These are phyloP conservation scores for Parambassis ranga DNA, from an alignment of 2,797 vertebrate genomes.

Conservation along the genomic window DNA sequence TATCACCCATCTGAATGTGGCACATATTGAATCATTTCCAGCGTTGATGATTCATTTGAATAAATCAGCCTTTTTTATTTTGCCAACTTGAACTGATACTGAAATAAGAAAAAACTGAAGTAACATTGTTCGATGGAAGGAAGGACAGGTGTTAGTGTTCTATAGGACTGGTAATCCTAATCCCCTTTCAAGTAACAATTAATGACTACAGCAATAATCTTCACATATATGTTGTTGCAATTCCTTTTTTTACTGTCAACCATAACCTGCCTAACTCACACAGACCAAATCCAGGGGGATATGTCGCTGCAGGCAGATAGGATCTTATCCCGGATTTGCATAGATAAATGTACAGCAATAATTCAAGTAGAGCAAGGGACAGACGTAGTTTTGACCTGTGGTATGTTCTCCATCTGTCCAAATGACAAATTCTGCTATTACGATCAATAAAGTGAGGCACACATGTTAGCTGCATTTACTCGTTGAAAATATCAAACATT, in stretches of 20 bases:
- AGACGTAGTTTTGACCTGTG: conserved; percentile 52
- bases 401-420: conserved; percentile 50
- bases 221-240: conserved; percentile 65
- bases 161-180: conserved; percentile 70
- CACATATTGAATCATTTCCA: conserved; percentile 78
- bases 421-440: conserved; percentile 33
- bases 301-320: conserved; percentile 73
- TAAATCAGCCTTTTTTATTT: conserved; percentile 75
- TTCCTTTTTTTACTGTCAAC: conserved; percentile 68
- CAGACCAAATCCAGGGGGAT: conserved; percentile 67
- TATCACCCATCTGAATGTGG: conserved; percentile 80
- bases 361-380: conserved; percentile 48
- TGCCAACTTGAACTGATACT: conserved; percentile 73
- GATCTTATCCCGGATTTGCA: conserved; percentile 80
- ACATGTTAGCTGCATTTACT: conserved; percentile 27
- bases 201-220: conserved; percentile 78
- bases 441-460: conserved; percentile 22
- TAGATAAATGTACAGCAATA: conserved; percentile 74
- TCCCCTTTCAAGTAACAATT: conserved; percentile 77
- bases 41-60: conserved; percentile 78
- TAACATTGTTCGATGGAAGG: conserved; percentile 61
- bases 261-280: conserved; percentile 64
- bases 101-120: conserved; percentile 64
- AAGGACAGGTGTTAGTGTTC: conserved; percentile 71
- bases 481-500: conserved; percentile 31